Base-by-base conservation (phyloP, 1,140 invertebrate genomes). In the Aradophagus sp. region DNA sequence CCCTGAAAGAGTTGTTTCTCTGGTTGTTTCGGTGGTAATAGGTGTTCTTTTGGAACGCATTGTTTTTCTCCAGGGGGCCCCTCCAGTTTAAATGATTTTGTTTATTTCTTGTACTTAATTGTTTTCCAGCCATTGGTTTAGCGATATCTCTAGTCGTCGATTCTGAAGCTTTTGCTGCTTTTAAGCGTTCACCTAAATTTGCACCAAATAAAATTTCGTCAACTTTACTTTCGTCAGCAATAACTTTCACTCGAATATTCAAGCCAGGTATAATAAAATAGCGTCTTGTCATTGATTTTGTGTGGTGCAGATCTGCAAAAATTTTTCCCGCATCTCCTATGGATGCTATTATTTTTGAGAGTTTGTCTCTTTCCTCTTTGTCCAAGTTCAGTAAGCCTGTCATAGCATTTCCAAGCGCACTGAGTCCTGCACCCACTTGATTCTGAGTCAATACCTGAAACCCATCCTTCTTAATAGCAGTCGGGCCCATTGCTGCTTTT, bases 51-150 rank as follows among this genome's bases (percentile, higher is more conserved):
- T n/a, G n/a, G n/a, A n/a, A n/a, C n/a, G n/a, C n/a, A n/a, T n/a
- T 5, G 13, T 32, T 10, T 8, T 35, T 35, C 31, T 11, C 23
- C 31, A 35, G 16, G 13, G 42, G 15, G 41, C 26, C 13, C 17
- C 10, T 47, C 17, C 6, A 47, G 44, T 47, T 47, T 47, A 20
- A 34, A 2, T 2, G 11, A 2, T n/a, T 19, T 5, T 17, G 31
- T 5, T 34, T 5, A 2, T 36, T 36, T 8, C 20, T 8, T 5
- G 20, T 5, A 5, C 4, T 23, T 23, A 8, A n/a, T n/a, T n/a
- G n/a, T n/a, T n/a, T n/a, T n/a, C n/a, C n/a, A n/a, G n/a, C 8
- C 4, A 15, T 16, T 2, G 38, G 20, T 12, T 41, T 3, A 11
- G 3, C 2, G 12, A 8, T 5, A 2, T 7, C 15, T 41, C 26